Evolutionary conservation across 35 echinoderm and acorn worm genomes (phyloP).

Genomic region (Patiria miniata): DNA sequence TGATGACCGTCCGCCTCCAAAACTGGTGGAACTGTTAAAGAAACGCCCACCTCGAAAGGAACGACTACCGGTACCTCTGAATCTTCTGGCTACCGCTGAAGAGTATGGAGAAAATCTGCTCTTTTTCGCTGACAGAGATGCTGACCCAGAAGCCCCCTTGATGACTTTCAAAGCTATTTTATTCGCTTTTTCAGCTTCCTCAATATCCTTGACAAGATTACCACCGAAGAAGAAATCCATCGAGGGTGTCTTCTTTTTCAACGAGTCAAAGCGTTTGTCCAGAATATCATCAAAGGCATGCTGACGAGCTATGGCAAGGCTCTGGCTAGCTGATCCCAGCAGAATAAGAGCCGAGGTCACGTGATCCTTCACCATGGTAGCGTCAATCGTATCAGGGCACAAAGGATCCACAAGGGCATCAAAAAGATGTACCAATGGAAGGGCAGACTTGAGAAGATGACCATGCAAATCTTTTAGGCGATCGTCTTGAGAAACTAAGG

Average conservation of each 20-base stretch:
- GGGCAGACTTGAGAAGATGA: neutral
- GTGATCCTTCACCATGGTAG: neutral
- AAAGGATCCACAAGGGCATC: neutral
- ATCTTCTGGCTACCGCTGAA: neutral
- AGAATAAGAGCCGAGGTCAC: neutral
- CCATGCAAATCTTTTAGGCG: neutral
- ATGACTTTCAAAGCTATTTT: neutral
- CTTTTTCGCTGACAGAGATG: neutral
- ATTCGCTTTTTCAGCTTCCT: neutral
- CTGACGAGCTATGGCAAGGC: neutral
- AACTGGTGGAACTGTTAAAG: constrained; percentile 10
- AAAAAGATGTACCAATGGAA: constrained; percentile 11
- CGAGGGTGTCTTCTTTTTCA: neutral
- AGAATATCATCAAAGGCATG: constrained; percentile 10
- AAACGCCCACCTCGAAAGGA: neutral
- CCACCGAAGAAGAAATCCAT: neutral
- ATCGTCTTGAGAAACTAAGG: neutral
- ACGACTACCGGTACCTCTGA: neutral
- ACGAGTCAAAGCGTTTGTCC: neutral
- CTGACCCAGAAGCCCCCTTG: neutral
- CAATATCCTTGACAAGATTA: neutral
- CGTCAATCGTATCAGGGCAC: neutral
- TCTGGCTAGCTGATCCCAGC: neutral
- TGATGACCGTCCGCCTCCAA: neutral
- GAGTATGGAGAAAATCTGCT: neutral